These are phyloP conservation scores for Tribolium freemani DNA, from an alignment of 2,888 invertebrate species.

Conservation along the genomic window DNA sequence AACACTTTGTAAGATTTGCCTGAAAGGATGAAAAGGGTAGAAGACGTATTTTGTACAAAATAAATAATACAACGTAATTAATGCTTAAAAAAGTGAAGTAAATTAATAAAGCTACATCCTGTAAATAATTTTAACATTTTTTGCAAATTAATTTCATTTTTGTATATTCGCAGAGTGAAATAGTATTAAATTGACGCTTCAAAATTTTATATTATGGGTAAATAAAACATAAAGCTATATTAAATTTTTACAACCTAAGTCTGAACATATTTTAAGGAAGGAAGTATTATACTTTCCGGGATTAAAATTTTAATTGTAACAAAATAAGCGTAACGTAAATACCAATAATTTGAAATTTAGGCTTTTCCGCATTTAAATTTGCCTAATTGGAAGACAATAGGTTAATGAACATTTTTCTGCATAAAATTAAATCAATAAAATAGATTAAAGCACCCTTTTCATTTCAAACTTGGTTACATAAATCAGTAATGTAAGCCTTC, in stretches of 20 bases:
- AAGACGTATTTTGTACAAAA: neutral
- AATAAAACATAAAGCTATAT: neutral
- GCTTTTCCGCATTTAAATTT: neutral
- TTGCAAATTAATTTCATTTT: neutral
- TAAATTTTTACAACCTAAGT: neutral
- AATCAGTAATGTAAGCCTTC: constrained; percentile 11
- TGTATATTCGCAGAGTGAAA: neutral
- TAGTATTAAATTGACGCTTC: neutral
- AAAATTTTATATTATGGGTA: neutral
- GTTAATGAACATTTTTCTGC: neutral
- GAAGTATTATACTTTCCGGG: too few species aligned
- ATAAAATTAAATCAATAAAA: constrained; percentile 14
- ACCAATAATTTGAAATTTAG: neutral
- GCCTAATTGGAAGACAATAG: neutral
- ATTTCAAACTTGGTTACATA: constrained; percentile 19
- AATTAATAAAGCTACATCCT: neutral
- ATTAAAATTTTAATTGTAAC: too few species aligned
- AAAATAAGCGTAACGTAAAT: too few species aligned
- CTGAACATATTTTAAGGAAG: neutral
- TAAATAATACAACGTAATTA: neutral
- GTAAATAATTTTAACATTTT: neutral
- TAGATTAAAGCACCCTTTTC: constrained; percentile 15
- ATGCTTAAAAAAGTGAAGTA: neutral
- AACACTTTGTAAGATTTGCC: neutral
- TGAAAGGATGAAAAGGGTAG: neutral